Evolutionary conservation across 2,113 vertebrate genomes (phyloP), one percentile per base, ranked within the genome.

Genomic region (Ochotona princeps): DNA sequence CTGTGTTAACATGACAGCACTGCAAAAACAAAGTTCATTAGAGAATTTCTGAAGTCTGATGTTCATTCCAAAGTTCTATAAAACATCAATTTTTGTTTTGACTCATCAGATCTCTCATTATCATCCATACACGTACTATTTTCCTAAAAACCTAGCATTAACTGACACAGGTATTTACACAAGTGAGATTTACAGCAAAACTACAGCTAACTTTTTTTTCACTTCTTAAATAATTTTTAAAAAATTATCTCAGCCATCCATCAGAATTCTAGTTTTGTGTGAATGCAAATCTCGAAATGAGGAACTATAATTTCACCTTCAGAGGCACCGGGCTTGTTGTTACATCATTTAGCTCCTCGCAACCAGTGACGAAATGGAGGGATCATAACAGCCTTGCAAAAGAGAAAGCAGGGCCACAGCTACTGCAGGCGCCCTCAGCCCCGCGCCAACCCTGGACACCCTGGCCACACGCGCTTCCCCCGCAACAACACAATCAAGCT

Each of bases 191-290:
- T 44, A 72, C 0, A 88, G 12, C 47, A 92, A 82, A 89, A 88
- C 26, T 61, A 86, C 26, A 83, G 49, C 0, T 81, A n/a, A 67
- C 17, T 76, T 70, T 84, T 73, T 32, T 80, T 91, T 78, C 72
- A 30, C 74, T 94, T 82, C 65, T 91, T 51, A 32, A 87, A 44
- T 61, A n/a, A n/a, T n/a, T n/a, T n/a, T 47, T 14, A 57, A 57
- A 57, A 32, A 87, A 35, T 61, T 54, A 18, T 26, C 69, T 84
- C 54, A 81, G 87, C 1, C 32, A 49, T 32, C 35, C 76, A 14
- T 30, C 8, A 94, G 49, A 96, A 85, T 69, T 79, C 60, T 14
- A 73, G 67, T 79, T 86, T 67, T 84, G 57, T 85, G 49, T 66
- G 66, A 74, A 86, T 11, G 28, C 1, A 69, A 54, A 44, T 67